Evolutionary conservation across 2,888 invertebrate species (phyloP), one percentile per base, ranked within the genome.

Genomic region (Agapostemon virescens): DNA sequence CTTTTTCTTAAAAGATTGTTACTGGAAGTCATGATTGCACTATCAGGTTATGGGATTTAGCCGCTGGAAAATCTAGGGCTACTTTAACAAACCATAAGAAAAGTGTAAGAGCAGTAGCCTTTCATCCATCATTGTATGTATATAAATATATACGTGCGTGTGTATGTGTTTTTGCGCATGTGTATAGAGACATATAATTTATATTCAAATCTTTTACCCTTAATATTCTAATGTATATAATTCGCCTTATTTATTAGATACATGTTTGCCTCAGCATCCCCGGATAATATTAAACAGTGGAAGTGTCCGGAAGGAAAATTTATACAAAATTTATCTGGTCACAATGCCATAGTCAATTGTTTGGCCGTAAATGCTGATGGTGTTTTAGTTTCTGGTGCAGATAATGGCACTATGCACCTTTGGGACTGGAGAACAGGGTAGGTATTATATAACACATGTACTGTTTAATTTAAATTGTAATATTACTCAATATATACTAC

Each of bases 71-170:
- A 92, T 98, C 98, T 0, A 94, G 97, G 87, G 97, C 97, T 85
- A 99, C 99, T 0, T 94, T 99, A 11, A 99, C 99, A 1, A 98
- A 99, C 93, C 99, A 99, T 93, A 99, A 99, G 93, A 99, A 99
- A 92, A 99, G 97, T 84, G 97, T 97, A 0, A 94, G 97, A 38
- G 95, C 97, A 79, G 94, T 97, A 13, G 95, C 96, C 0, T 49
- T 49, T 0, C 49, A 49, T 49, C 49, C 49, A 49, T 49, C 49
- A 49, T 49, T 49, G 90, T 95, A 90, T 92, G 93, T 93, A 81
- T 66, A 36, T 26, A 42, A 15, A 26, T 26, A 23, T 55, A 9
- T 5, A 6, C 9, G n/a, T n/a, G 13, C 7, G 33, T 33, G 33
- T 33, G 2, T 33, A 5, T 33, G 2, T 33, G 33, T 2, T 33